Evolutionary conservation across 2,888 invertebrate genomes (phyloP), one percentile per base, ranked within the genome.

Genomic region (Tuta absoluta): DNA sequence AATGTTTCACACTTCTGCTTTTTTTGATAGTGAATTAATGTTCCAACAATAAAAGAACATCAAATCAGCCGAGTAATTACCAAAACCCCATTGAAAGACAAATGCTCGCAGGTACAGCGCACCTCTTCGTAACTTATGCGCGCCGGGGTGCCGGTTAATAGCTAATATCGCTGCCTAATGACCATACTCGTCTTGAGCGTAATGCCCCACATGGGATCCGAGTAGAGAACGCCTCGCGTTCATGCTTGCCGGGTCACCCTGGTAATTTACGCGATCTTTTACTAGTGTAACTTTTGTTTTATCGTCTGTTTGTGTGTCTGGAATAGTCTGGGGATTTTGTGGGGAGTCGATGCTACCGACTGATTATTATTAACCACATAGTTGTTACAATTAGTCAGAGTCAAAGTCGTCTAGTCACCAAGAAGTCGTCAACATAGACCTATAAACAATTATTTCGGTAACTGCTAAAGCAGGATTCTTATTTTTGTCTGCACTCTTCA

Each of bases 81-180:
- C 74, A 62, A 71, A 73, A 69, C 72, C 76, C 76, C 80, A 77
- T 79, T 78, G 79, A 76, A 80, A 86, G 86, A 86, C 84, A 82
- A 84, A 86, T 84, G 83, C 63, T 56, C 57, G 14, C 33, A 51
- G 51, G 60, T 63, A 56, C 71, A 72, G 75, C 77, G 76, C 82
- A 74, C 72, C 72, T 68, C 75, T 76, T 72, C 75, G 82, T 86
- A 86, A 87, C 83, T 87, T 88, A 89, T 83, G 81, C 76, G 75
- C 71, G 74, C 77, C 76, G 79, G 82, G 86, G 85, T 81, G 82
- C 75, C 85, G 84, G 89, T 84, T 91, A 91, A 91, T 91, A 91
- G 92, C 89, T 92, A 91, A 91, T 92, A 92, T 88, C 86, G 88
- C 81, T 80, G 87, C 82, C 88, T 92, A 92, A 92, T 92, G 92